Evolutionary conservation across 2,797 vertebrate genomes (phyloP).

Genomic region (Danio albolineatus): DNA sequence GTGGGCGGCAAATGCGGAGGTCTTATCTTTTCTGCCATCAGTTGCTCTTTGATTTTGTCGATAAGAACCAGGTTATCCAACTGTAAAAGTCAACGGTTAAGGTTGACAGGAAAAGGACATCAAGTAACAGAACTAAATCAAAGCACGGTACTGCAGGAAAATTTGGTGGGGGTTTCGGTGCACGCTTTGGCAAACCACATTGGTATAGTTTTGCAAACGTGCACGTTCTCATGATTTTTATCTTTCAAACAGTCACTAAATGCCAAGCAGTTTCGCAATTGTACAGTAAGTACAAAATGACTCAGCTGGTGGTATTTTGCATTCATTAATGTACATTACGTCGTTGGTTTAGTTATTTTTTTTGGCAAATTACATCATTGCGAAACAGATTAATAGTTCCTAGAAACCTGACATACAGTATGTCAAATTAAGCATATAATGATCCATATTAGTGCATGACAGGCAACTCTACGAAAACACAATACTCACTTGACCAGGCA

Average conservation of each 20-base stretch:
- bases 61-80: constrained; percentile 99
- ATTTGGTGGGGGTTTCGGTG: neutral
- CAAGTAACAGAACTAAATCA: constrained; percentile 15
- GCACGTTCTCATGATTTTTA: neutral
- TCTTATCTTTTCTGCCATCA: constrained; percentile 99
- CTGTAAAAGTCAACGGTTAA: constrained; percentile 81
- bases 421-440: neutral
- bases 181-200: constrained; percentile 2
- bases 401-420: neutral
- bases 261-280: neutral
- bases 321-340: neutral
- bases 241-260: neutral
- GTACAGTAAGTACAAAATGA: neutral
- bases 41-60: constrained; percentile 99
- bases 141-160: constrained; percentile 4
- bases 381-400: neutral
- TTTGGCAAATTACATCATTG: neutral
- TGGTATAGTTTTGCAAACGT: constrained; percentile 2
- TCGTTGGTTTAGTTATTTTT: neutral
- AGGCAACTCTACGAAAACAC: neutral
- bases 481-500: constrained; percentile 88
- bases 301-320: neutral
- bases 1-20: constrained; percentile 93
- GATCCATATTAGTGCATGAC: neutral
- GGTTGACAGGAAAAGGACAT: constrained; percentile 62